Base-by-base conservation (phyloP, 2,113 vertebrate genomes). In the Carassius gibelio region DNA sequence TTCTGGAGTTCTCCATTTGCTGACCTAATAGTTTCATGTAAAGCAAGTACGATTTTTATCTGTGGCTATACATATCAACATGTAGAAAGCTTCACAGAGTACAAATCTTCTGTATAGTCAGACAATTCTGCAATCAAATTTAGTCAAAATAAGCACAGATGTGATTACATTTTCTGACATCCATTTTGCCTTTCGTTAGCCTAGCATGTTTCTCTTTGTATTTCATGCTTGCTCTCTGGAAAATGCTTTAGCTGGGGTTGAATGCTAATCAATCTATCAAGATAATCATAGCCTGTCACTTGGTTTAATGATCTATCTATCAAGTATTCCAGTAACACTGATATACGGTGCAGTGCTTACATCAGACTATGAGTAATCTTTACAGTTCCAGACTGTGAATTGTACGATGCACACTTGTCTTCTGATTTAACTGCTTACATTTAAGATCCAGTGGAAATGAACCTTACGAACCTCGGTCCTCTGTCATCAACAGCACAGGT, bases 341-440 rank as follows among this genome's bases (percentile, higher is more conserved):
- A 17, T 50, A 50, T 23, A 23, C 15, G n/a, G n/a, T 50, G 10
- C 9, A 26, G 45, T 48, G 72, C n/a, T 48, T 55, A 19, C 75
- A 55, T 55, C 13, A 15, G 14, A 19, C 23, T 30, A 52, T 26
- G 13, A 13, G 23, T 26, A 50, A 26, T 45, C 81, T 64, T 34
- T 61, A 71, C 34, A 10, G 68, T 45, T 75, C 15, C 21, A 62
- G 38, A 66, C 15, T 75, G 42, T 77, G 42, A 77, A 61, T 74
- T 83, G n/a, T 45, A 48, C 0, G 38, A 42, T 84, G 57, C 59
- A 10, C 50, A 77, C 45, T 77, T 75, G 38, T 8, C 14, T 57
- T 17, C 50, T 34, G 21, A 75, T 75, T n/a, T 50, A 76, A 76
- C 55, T 48, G 14, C 21, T 8, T 76, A 19, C 23, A 34, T 62